Base-by-base conservation (phyloP, 2,113 vertebrate species). In the Megaceryle maxima region DNA sequence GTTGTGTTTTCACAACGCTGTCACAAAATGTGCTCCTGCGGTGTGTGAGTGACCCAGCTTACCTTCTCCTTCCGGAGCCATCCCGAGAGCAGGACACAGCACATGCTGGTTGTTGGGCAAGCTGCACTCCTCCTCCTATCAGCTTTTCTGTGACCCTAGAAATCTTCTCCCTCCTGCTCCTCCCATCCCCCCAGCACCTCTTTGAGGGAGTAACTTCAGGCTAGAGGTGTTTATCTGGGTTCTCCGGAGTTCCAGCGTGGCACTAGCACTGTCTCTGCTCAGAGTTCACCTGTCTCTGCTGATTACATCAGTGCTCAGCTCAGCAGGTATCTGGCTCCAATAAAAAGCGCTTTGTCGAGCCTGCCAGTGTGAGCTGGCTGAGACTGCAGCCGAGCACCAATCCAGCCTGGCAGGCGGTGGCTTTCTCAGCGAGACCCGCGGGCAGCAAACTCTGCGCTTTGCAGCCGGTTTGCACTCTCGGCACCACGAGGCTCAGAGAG, bases 231-330 rank as follows among this genome's bases (percentile, higher is more conserved):
- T 98, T 97, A 98, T 98, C 96, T 94, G 4, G 57, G 62, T 46
- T 84, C 68, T 84, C 59, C 5, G 8, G 82, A 96, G 96, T 95
- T 98, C 98, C 98, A 98, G 87, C 96, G 87, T 98, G 97, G 98
- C 97, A 97, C 79, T 88, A 70, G 82, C 73, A 31, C 79, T 44
- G 96, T 9, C 91, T 68, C 78, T 94, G 96, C 95, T 96, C 98
- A 98, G 97, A 97, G 98, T 94, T 96, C 97, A 97, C 94, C 94
- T 94, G 90, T 76, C 96, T 88, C 70, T 87, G 93, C 95, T 93
- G 95, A 97, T 95, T 83, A 94, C 87, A 91, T 79, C 74, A 89
- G 80, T 66, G 87, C 92, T 91, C 90, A 87, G 90, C 96, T 97
- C 96, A 93, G 97, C 95, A 96, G 95, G 89, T 87, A 81, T 62